Evolutionary conservation across 1,140 invertebrate genomes (phyloP).

Genomic region (Berghia stephanieae): DNA sequence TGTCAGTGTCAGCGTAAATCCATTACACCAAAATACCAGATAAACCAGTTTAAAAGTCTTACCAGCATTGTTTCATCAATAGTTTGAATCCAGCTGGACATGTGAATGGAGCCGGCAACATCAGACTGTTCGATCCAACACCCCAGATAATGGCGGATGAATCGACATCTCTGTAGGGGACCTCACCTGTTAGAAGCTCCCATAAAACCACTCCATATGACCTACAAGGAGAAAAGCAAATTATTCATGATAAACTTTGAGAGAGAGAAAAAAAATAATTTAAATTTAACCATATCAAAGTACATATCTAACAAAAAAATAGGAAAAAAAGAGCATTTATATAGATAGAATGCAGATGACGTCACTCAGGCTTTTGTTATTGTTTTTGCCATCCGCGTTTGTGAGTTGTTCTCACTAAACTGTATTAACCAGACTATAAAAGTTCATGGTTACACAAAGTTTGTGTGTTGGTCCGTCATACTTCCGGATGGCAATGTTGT

Average conservation of each 20-base stretch:
- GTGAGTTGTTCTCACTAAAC: no score
- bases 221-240: constrained; percentile 65
- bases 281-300: neutral
- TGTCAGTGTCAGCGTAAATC: no score
- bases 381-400: no score
- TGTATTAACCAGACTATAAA: no score
- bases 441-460: no score
- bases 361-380: no score
- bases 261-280: neutral
- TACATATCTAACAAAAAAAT: neutral
- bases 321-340: neutral
- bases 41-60: no score
- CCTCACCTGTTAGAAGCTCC: constrained; percentile 95
- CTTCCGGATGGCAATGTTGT: no score
- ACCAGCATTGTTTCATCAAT: constrained; percentile 91
- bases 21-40: no score
- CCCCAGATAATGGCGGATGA: constrained; percentile 98
- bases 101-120: constrained; percentile 87
- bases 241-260: neutral
- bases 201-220: constrained; percentile 97
- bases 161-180: constrained; percentile 96
- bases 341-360: no score
- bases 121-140: constrained; percentile 91
- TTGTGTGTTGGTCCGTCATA: no score
- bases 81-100: constrained; percentile 83